Conservation (phyloP, 2,797 vertebrate species). For the Scyliorhinus canicula region DNA sequence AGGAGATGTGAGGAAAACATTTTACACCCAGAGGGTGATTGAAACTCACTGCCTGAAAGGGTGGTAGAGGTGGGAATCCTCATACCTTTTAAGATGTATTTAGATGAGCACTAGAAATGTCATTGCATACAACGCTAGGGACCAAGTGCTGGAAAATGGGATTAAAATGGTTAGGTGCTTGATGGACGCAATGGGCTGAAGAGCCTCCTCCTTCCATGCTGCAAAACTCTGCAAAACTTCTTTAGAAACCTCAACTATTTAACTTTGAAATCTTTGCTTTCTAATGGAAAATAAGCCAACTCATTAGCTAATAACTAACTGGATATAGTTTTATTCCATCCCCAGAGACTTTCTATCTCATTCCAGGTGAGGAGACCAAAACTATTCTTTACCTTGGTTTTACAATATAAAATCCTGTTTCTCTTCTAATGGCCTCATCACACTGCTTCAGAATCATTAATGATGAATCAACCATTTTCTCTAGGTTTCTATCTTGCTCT, state of each 20-base stretch:
- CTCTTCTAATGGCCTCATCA: background rate
- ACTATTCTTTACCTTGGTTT: background rate
- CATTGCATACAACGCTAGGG: too few species aligned
- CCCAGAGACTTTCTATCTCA: background rate
- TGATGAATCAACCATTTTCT: background rate
- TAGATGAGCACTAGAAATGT: too few species aligned
- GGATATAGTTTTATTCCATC: background rate
- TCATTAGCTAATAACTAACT: background rate
- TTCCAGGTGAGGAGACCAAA: background rate
- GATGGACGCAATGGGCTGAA: too few species aligned
- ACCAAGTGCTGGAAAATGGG: too few species aligned
- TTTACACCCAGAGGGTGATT: too few species aligned
- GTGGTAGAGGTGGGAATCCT: too few species aligned
- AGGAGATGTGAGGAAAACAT: too few species aligned
- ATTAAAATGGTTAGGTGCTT: too few species aligned
- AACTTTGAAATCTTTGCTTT: background rate
- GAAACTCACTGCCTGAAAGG: too few species aligned
- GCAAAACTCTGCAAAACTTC: too few species aligned
- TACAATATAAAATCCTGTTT: conserved; percentile 2
- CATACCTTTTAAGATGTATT: too few species aligned
- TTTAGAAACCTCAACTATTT: background rate
- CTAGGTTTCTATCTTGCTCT: background rate
- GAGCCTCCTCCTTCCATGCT: too few species aligned
- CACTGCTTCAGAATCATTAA: background rate
- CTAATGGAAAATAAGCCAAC: background rate